Evolutionary conservation across 2,888 invertebrate species (phyloP), one percentile per base, ranked within the genome.

Genomic region (Trachelus stipa): DNA sequence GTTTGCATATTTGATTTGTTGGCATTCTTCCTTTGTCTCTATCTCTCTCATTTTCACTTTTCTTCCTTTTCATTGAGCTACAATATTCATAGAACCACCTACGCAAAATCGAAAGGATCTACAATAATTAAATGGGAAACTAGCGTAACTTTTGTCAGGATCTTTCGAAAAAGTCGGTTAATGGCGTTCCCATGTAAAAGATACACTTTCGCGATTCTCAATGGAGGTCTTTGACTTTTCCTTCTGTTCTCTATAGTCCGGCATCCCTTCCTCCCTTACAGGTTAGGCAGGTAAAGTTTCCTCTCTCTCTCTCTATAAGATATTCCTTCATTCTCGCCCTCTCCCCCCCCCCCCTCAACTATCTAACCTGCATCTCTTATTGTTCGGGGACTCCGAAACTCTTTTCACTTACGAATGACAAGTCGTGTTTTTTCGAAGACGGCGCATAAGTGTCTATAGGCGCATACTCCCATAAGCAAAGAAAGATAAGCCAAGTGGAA

Each of bases 101-200:
- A 56, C 56, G 6, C 9, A 56, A 23, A 56, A 56, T 56, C 56
- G 23, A 56, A 56, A 23, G 23, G 23, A 56, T 56, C 23, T 56
- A 31, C 31, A 31, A 31, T 31, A 56, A 23, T 56, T 23, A 83
- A 82, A 80, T 79, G 81, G 80, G 79, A 83, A 84, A 83, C 82
- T 83, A 81, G 82, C 80, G 80, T 81, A 77, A 74, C 79, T 82
- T 81, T 77, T 74, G 79, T 78, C 77, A 76, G 77, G 78, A 80
- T 79, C 79, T 76, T 78, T 80, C 79, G 79, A 73, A 79, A 79
- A 77, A 74, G 76, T 68, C 35, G 73, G 73, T 74, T 79, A 69
- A 79, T 76, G 75, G 77, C 78, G 81, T 81, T 56, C 37, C 76
- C 73, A 69, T 33, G 23, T 56, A 56, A 56, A 15, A 6, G 56